These are phyloP conservation scores for Megalops atlanticus DNA, from an alignment of 2,113 vertebrate species.

Conservation along the genomic window DNA sequence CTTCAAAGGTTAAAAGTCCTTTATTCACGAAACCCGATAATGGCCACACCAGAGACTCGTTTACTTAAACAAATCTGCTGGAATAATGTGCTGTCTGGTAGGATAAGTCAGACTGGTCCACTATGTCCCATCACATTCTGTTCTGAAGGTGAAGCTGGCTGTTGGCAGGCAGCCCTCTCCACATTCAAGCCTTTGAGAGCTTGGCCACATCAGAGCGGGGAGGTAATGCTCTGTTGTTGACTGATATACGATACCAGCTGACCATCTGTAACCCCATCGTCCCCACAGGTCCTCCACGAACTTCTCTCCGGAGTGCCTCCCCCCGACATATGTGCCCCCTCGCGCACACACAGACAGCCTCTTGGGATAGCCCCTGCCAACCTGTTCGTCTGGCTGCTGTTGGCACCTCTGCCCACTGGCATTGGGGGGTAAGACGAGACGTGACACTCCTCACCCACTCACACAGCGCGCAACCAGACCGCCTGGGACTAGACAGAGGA, in stretches of 20 bases:
- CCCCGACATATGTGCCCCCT: constrained; percentile 2
- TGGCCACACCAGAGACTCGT: constrained; percentile 2
- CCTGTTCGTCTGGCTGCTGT: not conserved
- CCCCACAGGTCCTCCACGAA: not conserved
- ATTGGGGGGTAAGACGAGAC: not conserved
- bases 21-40: not conserved
- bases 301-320: not conserved
- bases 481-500: not conserved
- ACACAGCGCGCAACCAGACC: not conserved
- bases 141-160: not conserved
- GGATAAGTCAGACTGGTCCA: too few species aligned
- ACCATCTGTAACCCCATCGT: constrained; percentile 43
- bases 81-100: not conserved
- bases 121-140: not conserved
- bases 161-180: not conserved
- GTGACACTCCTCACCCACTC: not conserved
- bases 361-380: not conserved
- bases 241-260: constrained; percentile 41
- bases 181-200: not conserved
- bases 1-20: not conserved
- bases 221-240: constrained; percentile 19
- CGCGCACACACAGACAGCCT: constrained; percentile 44
- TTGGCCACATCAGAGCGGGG: not conserved
- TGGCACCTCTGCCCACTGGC: not conserved
- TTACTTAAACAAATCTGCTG: not conserved